phyloP scores from a whole-genome alignment of 2,113 vertebrate species.

The Zapornia atra region DNA sequence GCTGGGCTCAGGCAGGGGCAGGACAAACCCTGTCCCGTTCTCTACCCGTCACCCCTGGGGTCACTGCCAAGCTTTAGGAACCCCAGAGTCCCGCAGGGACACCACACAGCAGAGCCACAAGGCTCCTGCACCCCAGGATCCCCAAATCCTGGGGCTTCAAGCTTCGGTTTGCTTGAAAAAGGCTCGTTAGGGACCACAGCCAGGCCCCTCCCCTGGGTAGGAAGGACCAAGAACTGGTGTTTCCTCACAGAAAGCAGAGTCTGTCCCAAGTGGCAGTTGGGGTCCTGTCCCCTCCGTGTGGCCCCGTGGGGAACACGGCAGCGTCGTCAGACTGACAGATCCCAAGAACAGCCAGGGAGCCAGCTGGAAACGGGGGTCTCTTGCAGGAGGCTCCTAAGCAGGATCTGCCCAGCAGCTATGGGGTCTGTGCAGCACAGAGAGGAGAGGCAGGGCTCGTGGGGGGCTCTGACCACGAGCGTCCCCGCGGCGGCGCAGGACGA shows the following conservation, averaged over 20 bases:
- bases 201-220: neutral
- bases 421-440: neutral
- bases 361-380: neutral
- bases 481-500: no score
- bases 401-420: neutral
- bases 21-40: neutral
- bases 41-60: neutral
- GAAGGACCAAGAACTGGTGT: neutral
- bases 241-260: neutral
- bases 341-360: neutral
- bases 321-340: fast-evolving
- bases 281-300: neutral
- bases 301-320: fast-evolving
- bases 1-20: neutral
- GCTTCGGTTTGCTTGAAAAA: neutral
- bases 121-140: neutral
- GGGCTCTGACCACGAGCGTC: neutral
- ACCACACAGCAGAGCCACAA: neutral
- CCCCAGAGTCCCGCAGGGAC: neutral
- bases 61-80: neutral
- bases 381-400: neutral
- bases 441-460: neutral
- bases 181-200: fast-evolving
- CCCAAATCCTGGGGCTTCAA: neutral
- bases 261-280: neutral